Evolutionary conservation across 2,888 invertebrate genomes (phyloP).

Genomic region (Philonicus albiceps): DNA sequence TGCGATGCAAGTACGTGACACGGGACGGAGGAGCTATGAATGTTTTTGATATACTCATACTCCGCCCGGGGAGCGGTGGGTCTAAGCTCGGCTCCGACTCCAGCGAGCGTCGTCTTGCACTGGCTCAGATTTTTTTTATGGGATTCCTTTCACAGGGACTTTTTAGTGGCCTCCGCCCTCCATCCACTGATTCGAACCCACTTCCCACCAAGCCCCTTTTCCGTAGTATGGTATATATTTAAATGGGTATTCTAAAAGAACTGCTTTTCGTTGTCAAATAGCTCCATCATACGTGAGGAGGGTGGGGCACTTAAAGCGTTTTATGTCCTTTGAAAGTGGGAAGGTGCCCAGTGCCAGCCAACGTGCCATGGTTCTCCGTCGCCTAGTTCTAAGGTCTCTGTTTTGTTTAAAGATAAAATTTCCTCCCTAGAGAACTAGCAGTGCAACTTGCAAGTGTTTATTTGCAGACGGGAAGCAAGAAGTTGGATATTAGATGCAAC

Average conservation of each 20-base stretch:
- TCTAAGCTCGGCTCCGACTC: not conserved
- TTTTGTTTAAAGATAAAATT: not conserved
- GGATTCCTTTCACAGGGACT: not conserved
- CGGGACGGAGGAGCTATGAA: not conserved
- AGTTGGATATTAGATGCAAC: not conserved
- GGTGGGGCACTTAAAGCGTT: not conserved
- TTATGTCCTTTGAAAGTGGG: not conserved
- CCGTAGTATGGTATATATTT: not conserved
- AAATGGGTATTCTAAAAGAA: not conserved
- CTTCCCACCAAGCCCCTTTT: not conserved
- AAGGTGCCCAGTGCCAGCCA: not conserved
- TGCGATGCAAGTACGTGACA: conserved; percentile 1
- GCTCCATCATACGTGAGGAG: not conserved
- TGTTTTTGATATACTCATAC: conserved; percentile 14
- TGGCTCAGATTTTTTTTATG: not conserved
- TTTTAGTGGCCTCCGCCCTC: not conserved
- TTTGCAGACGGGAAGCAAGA: not conserved
- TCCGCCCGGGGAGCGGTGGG: not conserved
- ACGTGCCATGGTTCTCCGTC: no score
- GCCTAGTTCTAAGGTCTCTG: not conserved
- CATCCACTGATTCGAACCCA: not conserved
- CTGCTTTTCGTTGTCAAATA: not conserved
- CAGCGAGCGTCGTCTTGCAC: not conserved
- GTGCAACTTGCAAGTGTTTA: not conserved
- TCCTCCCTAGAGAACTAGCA: not conserved